phyloP scores from a whole-genome alignment of 2,113 vertebrate species.

The Pygoscelis antarcticus region DNA sequence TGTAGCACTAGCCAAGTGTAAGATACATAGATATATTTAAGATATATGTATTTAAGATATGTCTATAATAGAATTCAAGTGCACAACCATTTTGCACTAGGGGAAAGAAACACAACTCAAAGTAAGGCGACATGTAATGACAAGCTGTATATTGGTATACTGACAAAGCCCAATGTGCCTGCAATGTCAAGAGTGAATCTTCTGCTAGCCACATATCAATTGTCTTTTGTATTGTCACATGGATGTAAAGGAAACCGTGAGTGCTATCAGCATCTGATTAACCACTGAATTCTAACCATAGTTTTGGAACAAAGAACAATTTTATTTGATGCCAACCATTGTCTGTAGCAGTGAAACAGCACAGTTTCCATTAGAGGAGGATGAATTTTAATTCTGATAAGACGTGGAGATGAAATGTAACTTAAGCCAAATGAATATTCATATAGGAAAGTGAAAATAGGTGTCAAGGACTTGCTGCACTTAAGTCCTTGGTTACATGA shows the following conservation, averaged over 20 bases:
- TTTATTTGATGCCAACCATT: conserved; percentile 18
- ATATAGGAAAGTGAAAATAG: conserved; percentile 53
- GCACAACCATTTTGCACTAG: not conserved
- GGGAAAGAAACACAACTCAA: not conserved
- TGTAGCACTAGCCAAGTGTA: not conserved
- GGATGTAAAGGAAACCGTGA: not conserved
- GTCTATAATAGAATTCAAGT: not conserved
- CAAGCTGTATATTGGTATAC: not conserved
- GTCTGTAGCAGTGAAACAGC: not conserved
- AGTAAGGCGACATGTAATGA: not conserved
- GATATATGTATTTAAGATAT: not conserved
- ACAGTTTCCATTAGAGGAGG: not conserved
- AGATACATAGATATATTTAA: not conserved
- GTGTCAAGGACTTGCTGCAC: conserved; percentile 63
- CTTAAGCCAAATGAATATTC: conserved; percentile 54
- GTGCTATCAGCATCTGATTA: conserved; percentile 30
- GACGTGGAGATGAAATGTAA: not conserved
- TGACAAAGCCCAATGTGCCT: not conserved
- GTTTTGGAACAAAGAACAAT: conserved; percentile 43
- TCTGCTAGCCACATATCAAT: not conserved
- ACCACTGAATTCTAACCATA: conserved; percentile 15
- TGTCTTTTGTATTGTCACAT: not conserved
- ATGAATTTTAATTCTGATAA: conserved; percentile 30
- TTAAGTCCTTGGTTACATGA: conserved; percentile 41
- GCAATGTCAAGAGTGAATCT: not conserved